These are phyloP conservation scores for Hippasteria phrygiana DNA, from an alignment of 53 echinoderm and acorn worm genomes.

Conservation along the genomic window DNA sequence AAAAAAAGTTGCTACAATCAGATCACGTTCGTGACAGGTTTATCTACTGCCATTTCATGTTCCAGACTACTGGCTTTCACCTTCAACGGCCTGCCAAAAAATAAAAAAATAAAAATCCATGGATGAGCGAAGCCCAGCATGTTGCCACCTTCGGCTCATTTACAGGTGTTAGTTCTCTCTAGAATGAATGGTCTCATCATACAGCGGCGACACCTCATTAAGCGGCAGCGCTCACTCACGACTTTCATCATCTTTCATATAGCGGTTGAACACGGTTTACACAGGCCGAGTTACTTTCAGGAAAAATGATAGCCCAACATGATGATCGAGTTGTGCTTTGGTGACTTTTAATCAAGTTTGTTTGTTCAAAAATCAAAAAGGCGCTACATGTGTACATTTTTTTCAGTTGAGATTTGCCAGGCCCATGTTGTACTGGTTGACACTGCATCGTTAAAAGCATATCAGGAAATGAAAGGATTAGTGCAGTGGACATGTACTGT, in stretches of 20 bases:
- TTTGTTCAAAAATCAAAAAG: no score
- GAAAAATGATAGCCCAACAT: neutral
- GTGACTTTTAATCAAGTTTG: conserved; percentile 4
- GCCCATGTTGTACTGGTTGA: no score
- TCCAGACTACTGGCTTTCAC: no score
- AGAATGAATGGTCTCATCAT: conserved; percentile 1
- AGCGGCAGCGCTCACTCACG: neutral
- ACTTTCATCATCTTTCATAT: neutral
- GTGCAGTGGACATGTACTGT: no score
- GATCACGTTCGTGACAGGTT: no score
- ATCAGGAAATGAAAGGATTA: no score
- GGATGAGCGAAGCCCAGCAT: neutral
- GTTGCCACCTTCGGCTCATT: neutral
- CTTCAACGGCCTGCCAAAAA: no score
- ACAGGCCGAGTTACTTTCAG: neutral
- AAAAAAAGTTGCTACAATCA: no score
- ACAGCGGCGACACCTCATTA: neutral
- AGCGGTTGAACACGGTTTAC: neutral
- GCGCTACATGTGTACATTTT: neutral
- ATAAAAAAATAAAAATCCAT: neutral
- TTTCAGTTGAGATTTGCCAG: no score
- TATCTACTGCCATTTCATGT: no score
- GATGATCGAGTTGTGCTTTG: neutral
- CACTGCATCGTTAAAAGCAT: no score
- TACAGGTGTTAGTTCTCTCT: neutral